phyloP scores from a whole-genome alignment of 2,888 invertebrate genomes.

The Salticus scenicus region DNA sequence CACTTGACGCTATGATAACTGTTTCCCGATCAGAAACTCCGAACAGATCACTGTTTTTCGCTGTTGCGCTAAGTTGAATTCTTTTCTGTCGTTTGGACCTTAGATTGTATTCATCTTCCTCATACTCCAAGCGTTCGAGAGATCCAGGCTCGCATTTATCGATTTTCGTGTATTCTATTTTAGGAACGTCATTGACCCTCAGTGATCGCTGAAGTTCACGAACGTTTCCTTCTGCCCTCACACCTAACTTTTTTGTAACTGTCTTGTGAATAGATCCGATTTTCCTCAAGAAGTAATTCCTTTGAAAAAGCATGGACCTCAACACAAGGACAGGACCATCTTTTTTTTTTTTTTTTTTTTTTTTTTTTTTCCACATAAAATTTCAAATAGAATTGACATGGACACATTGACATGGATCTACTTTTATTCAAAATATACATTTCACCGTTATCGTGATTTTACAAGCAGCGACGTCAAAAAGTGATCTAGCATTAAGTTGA shows the following conservation, averaged over 20 bases:
- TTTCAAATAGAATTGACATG: not conserved
- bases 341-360: no score
- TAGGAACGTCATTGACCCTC: not conserved
- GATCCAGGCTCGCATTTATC: not conserved
- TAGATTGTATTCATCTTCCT: constrained; percentile 17
- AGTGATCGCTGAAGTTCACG: not conserved
- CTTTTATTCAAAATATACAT: not conserved
- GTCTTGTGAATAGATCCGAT: not conserved
- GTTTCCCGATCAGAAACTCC: constrained; percentile 18
- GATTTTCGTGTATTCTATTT: constrained; percentile 6
- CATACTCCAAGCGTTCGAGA: not conserved
- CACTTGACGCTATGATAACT: constrained; percentile 18
- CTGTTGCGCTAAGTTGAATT: not conserved
- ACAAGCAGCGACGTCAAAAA: not conserved
- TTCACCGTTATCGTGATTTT: not conserved
- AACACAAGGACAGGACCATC: not conserved
- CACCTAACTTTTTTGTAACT: constrained; percentile 4
- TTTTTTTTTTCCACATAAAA: not conserved
- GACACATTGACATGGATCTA: not conserved
- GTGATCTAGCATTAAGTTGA: constrained; percentile 10
- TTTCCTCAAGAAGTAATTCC: constrained; percentile 1
- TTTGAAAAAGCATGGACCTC: constrained; percentile 11
- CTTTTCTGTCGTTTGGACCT: constrained; percentile 16
- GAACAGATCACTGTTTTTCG: not conserved
- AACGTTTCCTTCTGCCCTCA: not conserved